Percentiles rank a stretch among this genome's conserved stretches.
Evolutionary conservation across 2,113 vertebrate genomes (phyloP).

Genomic region (Brachyhypopomus occidentalis): DNA sequence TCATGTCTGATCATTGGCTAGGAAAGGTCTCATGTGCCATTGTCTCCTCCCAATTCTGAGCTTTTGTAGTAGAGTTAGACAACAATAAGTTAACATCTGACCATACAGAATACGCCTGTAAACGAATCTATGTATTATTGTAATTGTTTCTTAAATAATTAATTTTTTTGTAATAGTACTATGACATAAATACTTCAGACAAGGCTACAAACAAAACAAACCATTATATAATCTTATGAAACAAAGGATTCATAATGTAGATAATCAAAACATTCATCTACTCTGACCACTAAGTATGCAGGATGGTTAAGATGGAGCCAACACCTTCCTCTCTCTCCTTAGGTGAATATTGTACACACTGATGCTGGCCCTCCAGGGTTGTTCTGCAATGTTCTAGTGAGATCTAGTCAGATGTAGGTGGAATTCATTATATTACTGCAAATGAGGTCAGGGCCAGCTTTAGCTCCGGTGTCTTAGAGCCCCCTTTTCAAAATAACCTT

Average conservation of each 20-base stretch:
- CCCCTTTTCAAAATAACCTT: conserved; percentile 59
- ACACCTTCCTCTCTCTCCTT: not conserved
- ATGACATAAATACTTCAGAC: no score
- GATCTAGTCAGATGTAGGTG: conserved; percentile 4
- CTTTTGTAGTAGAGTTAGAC: no score
- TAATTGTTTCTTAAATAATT: no score
- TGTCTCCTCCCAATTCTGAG: not conserved
- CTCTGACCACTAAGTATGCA: not conserved
- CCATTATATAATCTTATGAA: no score
- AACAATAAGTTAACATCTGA: no score
- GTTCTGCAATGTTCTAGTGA: not conserved
- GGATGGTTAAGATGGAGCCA: not conserved
- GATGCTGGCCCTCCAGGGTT: not conserved
- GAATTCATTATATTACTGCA: conserved; percentile 40
- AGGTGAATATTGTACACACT: not conserved
- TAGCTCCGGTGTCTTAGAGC: conserved; percentile 21
- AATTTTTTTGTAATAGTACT: no score
- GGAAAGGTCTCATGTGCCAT: not conserved
- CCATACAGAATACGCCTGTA: no score
- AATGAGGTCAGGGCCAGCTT: conserved; percentile 19
- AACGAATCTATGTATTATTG: no score
- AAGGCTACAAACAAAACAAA: no score
- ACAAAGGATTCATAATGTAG: not conserved
- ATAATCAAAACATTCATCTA: no score
- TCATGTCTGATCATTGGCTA: conserved; percentile 41